Base-by-base conservation (phyloP, 2,888 invertebrate genomes). In the Drosophila peninsularis region DNA sequence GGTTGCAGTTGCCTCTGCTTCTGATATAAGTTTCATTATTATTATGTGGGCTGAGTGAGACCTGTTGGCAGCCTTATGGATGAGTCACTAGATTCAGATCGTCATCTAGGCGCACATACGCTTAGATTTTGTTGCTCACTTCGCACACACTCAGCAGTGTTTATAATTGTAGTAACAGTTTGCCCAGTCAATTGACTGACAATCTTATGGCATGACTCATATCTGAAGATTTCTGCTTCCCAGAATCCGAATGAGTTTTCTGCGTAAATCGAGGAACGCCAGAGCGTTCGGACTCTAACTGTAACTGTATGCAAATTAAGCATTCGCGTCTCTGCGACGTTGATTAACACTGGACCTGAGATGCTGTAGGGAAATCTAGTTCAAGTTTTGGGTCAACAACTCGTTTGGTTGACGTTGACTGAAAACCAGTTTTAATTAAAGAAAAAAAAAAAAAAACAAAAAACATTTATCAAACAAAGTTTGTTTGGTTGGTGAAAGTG, bases 401-500 rank as follows among this genome's bases (percentile, higher is more conserved):
- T 73, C 54, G 64, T 69, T 69, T 68, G 69, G 61, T 58, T 54
- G 64, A 34, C 58, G 64, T 32, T 58, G 53, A 17, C 62, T 24
- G 14, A 37, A 66, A 83, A 83, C 83, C 72, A 75, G 83, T 83
- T 83, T 87, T 84, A 87, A 83, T 87, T 84, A 79, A 69, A 80
- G 14, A 9, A 9, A 41, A 11, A 11, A 19, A 41, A 19, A 75
- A 71, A 79, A 69, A 66, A 55, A n/a, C n/a, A n/a, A n/a, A n/a
- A 57, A 67, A 80, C 78, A 71, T 70, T 65, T 78, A 79, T 81
- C 60, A 79, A 79, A 67, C 47, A 52, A 63, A 67, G 54, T 70
- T 54, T 45, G 63, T 68, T 65, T 67, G 62, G 13, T 37, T 67
- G 84, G 87, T 84, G 83, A 83, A 83, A 83, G 83, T 81, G 78